A percentile compares a stretch with the other conserved stretches of the same genome.
Conservation (phyloP, 2,888 invertebrate species). For the Muscina levida region DNA sequence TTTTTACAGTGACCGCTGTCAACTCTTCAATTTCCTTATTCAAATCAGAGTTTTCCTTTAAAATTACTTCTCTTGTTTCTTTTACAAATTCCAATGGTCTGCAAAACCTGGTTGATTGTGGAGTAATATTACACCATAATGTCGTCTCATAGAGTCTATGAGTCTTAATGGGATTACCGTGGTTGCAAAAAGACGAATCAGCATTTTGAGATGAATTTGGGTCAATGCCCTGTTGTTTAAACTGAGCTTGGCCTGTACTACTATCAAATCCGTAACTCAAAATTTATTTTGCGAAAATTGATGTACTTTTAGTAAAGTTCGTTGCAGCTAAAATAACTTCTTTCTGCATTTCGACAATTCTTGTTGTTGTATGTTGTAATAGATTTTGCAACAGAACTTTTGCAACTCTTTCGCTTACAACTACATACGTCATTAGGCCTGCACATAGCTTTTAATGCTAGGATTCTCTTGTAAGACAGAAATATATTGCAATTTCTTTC, state of each 20-base stretch:
- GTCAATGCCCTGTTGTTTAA: no score
- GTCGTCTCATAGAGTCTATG: slow-evolving; percentile 7
- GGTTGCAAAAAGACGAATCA: slow-evolving; percentile 14
- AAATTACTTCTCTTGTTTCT: slow-evolving; percentile 40
- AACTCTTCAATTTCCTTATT: slow-evolving; percentile 42
- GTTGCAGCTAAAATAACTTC: slow-evolving; percentile 1
- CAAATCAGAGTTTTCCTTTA: slow-evolving; percentile 40
- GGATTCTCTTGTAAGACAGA: not conserved
- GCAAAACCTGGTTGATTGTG: slow-evolving; percentile 41
- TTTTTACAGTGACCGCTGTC: not conserved
- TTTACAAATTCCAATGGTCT: slow-evolving; percentile 40
- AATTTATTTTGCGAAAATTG: not conserved
- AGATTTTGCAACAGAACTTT: slow-evolving; percentile 7
- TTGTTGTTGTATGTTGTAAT: not conserved
- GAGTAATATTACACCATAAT: slow-evolving; percentile 43
- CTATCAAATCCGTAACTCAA: slow-evolving; percentile 7
- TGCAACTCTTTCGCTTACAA: not conserved
- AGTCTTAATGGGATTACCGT: slow-evolving; percentile 43
- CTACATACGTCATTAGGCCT: slow-evolving; percentile 1
- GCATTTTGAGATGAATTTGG: no score
- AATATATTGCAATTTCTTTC: slow-evolving; percentile 8
- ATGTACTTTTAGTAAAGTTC: not conserved
- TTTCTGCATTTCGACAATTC: not conserved
- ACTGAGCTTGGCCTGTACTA: not conserved
- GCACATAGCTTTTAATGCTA: not conserved